These are phyloP conservation scores for Camponotus vicinus DNA, from an alignment of 1,140 invertebrate species.

Conservation along the genomic window DNA sequence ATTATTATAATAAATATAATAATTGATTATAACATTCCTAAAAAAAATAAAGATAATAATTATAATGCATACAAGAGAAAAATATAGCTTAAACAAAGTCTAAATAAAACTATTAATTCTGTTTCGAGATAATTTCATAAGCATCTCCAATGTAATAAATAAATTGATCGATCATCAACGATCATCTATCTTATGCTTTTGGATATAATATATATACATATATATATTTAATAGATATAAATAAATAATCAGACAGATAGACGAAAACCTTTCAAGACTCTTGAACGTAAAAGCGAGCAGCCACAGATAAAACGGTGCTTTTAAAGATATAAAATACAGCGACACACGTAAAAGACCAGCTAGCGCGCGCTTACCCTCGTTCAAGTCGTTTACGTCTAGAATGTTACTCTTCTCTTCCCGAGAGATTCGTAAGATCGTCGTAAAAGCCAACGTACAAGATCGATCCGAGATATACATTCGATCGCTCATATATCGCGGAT, in stretches of 20 bases:
- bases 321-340: conserved; percentile 74
- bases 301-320: conserved; percentile 69
- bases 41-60: background rate
- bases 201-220: background rate
- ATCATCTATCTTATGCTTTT: background rate
- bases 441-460: conserved; percentile 40
- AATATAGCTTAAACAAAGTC: background rate
- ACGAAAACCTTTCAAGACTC: conserved; percentile 63
- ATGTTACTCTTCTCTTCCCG: conserved; percentile 59
- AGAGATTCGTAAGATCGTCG: conserved; percentile 40
- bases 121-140: background rate
- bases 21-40: too few species aligned
- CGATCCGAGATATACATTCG: conserved; percentile 38
- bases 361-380: conserved; percentile 40
- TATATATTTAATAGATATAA: conserved; percentile 46
- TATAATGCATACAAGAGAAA: background rate
- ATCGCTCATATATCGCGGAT: conserved; percentile 49
- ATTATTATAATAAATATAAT: too few species aligned
- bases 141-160: background rate
- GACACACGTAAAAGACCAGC: conserved; percentile 64
- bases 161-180: background rate
- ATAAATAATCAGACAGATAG: conserved; percentile 59
- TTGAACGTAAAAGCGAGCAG: conserved; percentile 58
- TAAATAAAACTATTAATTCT: conserved; percentile 3
- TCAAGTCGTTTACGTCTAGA: conserved; percentile 26